A percentile compares a stretch with the other conserved stretches of the same genome.
Evolutionary conservation across 1,140 invertebrate genomes (phyloP).

Genomic region (Popillia japonica): DNA sequence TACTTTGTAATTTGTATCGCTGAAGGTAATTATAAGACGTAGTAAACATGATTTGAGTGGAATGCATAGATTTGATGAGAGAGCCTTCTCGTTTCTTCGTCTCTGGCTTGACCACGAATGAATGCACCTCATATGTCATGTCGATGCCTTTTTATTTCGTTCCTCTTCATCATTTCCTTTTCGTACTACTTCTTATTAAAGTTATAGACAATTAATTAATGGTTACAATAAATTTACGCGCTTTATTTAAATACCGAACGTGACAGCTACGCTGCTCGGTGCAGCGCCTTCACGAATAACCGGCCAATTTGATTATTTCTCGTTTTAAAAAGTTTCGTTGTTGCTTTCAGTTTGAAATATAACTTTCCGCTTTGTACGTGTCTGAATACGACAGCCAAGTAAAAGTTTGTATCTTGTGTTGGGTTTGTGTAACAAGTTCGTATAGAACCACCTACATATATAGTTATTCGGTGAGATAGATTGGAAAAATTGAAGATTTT

Average conservation of each 20-base stretch:
- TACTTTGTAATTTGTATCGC: slow-evolving; percentile 61
- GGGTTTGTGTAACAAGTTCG: too few relatives aligned
- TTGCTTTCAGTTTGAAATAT: slow-evolving; percentile 18
- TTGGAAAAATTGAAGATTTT: too few relatives aligned
- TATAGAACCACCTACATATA: too few relatives aligned
- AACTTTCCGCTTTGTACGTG: not conserved
- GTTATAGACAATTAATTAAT: slow-evolving; percentile 35
- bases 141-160: slow-evolving; percentile 33
- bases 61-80: slow-evolving; percentile 56
- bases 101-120: slow-evolving; percentile 28
- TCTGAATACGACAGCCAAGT: not conserved
- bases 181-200: slow-evolving; percentile 31
- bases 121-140: slow-evolving; percentile 38
- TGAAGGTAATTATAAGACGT: slow-evolving; percentile 59
- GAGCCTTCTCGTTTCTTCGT: slow-evolving; percentile 48
- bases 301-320: not conserved
- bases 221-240: slow-evolving; percentile 21
- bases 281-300: not conserved
- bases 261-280: not conserved
- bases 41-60: slow-evolving; percentile 50
- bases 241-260: slow-evolving; percentile 9
- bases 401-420: too few relatives aligned
- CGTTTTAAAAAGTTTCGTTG: not conserved
- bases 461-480: too few relatives aligned
- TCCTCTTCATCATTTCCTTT: slow-evolving; percentile 31